A percentile compares a stretch with the other conserved stretches of the same genome.
These are phyloP conservation scores for Mormoops blainvillei DNA, from an alignment of 2,113 vertebrate genomes.

Conservation along the genomic window DNA sequence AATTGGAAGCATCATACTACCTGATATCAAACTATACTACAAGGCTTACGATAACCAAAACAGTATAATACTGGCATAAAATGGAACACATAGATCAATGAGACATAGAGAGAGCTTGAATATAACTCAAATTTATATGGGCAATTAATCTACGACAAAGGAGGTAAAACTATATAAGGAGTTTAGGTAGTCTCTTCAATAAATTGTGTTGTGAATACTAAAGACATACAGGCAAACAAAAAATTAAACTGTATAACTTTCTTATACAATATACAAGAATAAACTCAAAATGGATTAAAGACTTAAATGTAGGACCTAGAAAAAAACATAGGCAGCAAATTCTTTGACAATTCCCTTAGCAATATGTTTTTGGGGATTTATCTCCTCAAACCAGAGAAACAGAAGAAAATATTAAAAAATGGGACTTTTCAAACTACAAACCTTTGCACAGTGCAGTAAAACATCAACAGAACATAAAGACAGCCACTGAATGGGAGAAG, in stretches of 20 bases:
- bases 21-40: not conserved
- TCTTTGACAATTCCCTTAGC: not conserved
- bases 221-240: not conserved
- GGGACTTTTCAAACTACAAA: not conserved
- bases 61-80: not conserved
- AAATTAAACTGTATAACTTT: not conserved
- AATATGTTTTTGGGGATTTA: not conserved
- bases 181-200: not conserved
- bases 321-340: not conserved
- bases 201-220: not conserved
- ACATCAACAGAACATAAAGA: not conserved
- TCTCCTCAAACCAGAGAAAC: not conserved
- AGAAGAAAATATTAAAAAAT: not conserved
- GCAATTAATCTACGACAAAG: not conserved
- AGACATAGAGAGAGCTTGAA: not conserved
- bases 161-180: not conserved
- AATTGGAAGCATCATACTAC: not conserved
- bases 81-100: not conserved
- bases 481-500: not conserved
- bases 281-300: not conserved
- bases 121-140: too few species aligned
- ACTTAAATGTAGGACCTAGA: not conserved
- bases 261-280: not conserved
- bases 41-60: not conserved
- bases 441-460: not conserved